These are phyloP conservation scores for Chaetophractus vellerosus DNA, from an alignment of 2,797 vertebrate species.

Conservation along the genomic window DNA sequence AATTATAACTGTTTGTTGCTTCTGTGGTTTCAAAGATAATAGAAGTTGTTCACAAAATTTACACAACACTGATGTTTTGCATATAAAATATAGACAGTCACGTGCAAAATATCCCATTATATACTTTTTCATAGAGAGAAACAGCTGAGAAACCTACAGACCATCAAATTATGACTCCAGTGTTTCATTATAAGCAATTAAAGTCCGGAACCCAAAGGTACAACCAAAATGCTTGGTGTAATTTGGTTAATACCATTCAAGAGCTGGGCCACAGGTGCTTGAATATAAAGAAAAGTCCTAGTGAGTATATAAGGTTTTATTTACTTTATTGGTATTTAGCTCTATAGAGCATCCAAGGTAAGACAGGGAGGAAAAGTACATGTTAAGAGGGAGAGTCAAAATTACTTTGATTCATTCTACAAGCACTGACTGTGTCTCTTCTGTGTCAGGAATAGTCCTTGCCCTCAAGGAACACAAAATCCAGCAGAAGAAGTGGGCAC, in stretches of 20 bases:
- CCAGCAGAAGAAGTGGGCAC: background rate
- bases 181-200: slow-evolving; percentile 78
- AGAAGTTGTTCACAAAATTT: slow-evolving; percentile 87
- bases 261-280: slow-evolving; percentile 53
- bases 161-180: slow-evolving; percentile 76
- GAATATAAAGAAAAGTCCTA: slow-evolving; percentile 65
- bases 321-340: background rate
- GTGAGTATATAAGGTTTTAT: background rate
- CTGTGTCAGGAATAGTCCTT: background rate
- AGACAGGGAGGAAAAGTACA: slow-evolving; percentile 48
- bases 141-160: slow-evolving; percentile 81
- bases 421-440: background rate
- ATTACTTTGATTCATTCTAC: background rate
- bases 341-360: background rate
- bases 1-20: slow-evolving; percentile 89
- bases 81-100: slow-evolving; percentile 84
- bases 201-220: slow-evolving; percentile 61
- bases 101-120: slow-evolving; percentile 82
- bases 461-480: slow-evolving; percentile 9
- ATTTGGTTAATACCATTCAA: slow-evolving; percentile 81
- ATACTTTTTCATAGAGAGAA: slow-evolving; percentile 77
- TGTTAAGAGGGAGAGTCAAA: background rate
- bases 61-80: slow-evolving; percentile 73
- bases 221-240: slow-evolving; percentile 47
- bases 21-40: slow-evolving; percentile 89